Conservation (phyloP, 1,140 invertebrate genomes). For the Bombus terrestris region DNA sequence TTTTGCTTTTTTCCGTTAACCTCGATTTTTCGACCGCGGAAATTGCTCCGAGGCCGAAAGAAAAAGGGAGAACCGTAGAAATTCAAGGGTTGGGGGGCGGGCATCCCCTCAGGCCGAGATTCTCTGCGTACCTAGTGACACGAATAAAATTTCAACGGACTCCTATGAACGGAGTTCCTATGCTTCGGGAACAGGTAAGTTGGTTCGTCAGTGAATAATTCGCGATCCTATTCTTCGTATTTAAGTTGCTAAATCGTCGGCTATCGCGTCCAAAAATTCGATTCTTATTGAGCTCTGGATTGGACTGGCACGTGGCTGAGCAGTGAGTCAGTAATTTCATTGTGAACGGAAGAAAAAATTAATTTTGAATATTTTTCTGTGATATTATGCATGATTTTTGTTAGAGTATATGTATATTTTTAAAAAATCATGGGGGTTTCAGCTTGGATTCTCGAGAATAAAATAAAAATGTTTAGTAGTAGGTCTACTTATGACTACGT, state of each 20-base stretch:
- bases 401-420: not conserved
- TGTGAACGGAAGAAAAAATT: too few species aligned
- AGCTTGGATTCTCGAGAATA: not conserved
- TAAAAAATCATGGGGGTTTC: not conserved
- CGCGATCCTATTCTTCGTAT: not conserved
- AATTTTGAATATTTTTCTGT: not conserved
- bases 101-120: slow-evolving; percentile 41
- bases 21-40: slow-evolving; percentile 35
- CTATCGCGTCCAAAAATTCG: not conserved
- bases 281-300: too few species aligned
- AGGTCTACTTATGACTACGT: too few species aligned
- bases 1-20: slow-evolving; percentile 25
- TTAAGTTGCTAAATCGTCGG: not conserved
- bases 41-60: slow-evolving; percentile 18
- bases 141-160: slow-evolving; percentile 32
- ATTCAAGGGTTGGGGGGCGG: not conserved
- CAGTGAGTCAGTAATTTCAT: too few species aligned
- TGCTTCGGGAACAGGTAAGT: not conserved
- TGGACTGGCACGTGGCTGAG: not conserved
- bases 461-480: too few species aligned
- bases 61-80: not conserved
- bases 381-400: too few species aligned
- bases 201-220: not conserved
- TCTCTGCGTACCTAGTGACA: slow-evolving; percentile 19
- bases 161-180: not conserved